phyloP scores from a whole-genome alignment of 2,797 vertebrate species.

The Liasis olivaceus region DNA sequence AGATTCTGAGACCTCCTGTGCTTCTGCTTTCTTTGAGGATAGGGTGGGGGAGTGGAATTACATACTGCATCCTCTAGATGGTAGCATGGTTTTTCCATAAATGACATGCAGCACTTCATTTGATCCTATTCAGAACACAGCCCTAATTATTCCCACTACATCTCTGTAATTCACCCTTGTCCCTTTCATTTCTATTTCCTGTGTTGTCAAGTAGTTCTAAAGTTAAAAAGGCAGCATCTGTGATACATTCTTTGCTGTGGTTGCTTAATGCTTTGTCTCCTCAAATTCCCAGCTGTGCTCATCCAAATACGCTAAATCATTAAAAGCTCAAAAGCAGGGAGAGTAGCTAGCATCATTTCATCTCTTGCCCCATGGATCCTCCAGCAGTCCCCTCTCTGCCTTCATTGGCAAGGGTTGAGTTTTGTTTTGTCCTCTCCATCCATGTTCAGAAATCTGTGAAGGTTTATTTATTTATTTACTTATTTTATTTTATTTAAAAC shows the following conservation, averaged over 20 bases:
- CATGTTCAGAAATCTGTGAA: background rate
- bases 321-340: background rate
- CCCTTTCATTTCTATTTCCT: background rate
- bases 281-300: background rate
- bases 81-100: constrained; percentile 57
- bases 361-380: background rate
- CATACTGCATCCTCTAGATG: constrained; percentile 62
- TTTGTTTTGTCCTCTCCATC: background rate
- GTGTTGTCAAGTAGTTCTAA: background rate
- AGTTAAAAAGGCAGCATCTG: background rate
- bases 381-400: background rate
- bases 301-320: background rate
- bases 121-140: background rate
- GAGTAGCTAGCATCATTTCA: background rate
- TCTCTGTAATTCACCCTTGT: background rate
- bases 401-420: background rate
- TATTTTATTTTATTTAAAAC: background rate
- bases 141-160: background rate
- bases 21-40: background rate
- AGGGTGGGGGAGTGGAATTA: background rate
- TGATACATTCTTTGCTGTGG: background rate
- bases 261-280: background rate
- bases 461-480: background rate
- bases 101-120: background rate
- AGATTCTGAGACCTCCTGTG: background rate